phyloP scores from a whole-genome alignment of 2,113 vertebrate genomes.

The Cyprinus carpio region DNA sequence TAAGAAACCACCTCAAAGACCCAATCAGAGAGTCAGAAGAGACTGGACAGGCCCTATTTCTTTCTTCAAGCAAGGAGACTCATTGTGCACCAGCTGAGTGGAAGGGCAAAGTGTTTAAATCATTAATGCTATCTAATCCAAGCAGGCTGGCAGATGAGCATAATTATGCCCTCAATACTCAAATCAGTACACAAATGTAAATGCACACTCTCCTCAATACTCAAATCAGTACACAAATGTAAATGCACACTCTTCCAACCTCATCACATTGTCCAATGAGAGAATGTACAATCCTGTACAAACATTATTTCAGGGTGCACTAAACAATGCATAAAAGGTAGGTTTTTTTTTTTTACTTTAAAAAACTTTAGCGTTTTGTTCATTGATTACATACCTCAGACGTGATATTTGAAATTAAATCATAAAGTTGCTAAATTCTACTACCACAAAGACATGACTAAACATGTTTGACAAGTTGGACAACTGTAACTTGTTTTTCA shows the following conservation, averaged over 20 bases:
- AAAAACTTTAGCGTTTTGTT: neutral
- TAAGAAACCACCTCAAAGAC: neutral
- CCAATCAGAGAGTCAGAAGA: neutral
- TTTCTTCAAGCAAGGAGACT: neutral
- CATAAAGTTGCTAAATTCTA: neutral
- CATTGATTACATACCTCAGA: neutral
- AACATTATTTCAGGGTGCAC: constrained; percentile 36
- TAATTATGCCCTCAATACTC: too few species aligned
- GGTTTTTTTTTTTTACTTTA: too few species aligned
- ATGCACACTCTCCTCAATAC: too few species aligned
- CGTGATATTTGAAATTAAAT: neutral
- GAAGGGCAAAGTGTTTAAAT: constrained; percentile 1
- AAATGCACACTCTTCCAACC: neutral
- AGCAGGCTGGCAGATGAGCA: neutral
- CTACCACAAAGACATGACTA: neutral
- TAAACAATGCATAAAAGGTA: too few species aligned
- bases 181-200: too few species aligned
- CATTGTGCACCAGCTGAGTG: constrained; percentile 16
- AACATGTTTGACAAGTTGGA: neutral
- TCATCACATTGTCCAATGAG: neutral
- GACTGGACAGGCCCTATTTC: neutral
- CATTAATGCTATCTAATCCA: neutral
- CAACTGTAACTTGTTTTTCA: too few species aligned
- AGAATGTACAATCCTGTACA: neutral
- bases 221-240: neutral